Conservation (phyloP, 1,140 invertebrate genomes). For the Delia radicum region DNA sequence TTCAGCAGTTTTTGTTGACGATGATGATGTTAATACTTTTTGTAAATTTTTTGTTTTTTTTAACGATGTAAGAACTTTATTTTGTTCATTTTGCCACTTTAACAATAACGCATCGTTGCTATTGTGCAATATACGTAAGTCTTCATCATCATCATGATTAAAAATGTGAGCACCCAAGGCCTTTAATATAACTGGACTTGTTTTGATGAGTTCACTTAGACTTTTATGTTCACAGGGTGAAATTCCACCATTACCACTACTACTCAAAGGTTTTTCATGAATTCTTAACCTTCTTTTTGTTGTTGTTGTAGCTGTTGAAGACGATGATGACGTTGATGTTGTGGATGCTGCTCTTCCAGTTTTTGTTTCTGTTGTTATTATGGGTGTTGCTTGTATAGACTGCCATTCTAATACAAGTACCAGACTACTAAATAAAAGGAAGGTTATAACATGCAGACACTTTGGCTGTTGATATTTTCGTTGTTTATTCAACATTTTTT, state of each 20-base stretch:
- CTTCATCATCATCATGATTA: conserved; percentile 9
- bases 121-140: conserved; percentile 8
- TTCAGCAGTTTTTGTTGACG: neutral
- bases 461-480: neutral
- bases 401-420: neutral
- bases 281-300: neutral
- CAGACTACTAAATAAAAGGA: neutral
- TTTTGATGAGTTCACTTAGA: conserved; percentile 49
- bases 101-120: conserved; percentile 6
- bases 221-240: conserved; percentile 45
- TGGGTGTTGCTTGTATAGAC: neutral
- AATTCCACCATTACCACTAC: neutral
- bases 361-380: neutral
- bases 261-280: neutral
- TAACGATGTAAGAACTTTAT: conserved; percentile 21
- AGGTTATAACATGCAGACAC: conserved; percentile 1
- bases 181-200: conserved; percentile 52
- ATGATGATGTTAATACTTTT: neutral
- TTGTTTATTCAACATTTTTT: neutral
- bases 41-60: neutral
- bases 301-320: neutral
- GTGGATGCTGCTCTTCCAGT: neutral
- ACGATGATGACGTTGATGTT: neutral
- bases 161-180: conserved; percentile 50
- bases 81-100: conserved; percentile 25